Evolutionary conservation across 2,797 vertebrate genomes (phyloP), one percentile per base, ranked within the genome.

Genomic region (Alfaro cultratus): DNA sequence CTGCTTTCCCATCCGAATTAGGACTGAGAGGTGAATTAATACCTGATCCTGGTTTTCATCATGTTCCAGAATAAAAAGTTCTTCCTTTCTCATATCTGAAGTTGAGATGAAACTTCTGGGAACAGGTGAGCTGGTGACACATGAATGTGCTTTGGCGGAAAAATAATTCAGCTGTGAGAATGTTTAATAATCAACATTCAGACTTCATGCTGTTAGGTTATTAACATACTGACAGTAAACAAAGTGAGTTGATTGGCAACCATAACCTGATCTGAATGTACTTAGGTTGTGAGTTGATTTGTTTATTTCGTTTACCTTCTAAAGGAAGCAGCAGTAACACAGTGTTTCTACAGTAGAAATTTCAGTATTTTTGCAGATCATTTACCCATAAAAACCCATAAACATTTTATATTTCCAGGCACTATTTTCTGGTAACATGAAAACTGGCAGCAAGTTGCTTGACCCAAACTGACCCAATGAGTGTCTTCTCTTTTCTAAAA

Each of bases 21-120:
- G 83, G 67, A 91, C 77, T 75, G 79, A 91, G 84, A 89, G 86
- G 85, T 87, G 89, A 90, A 89, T 91, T 91, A 93, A 90, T 87
- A 93, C 84, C 88, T 91, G 89, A 93, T 92, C 92, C 88, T 71
- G 83, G 84, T 93, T 93, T 92, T 93, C 92, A 92, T 93, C 90
- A 88, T 91, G 90, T 92, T 88, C 77, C 77, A 2, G 23, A 75
- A 41, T 76, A 80, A 60, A 85, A 88, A 91, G 80, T 87, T 89
- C 80, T 75, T 49, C 73, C 87, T 86, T 83, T 84, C 78, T 90
- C 80, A 55, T 55, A 77, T 79, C 47, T 82, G 74, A 83, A 90
- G 85, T 92, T 83, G 29, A 88, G 51, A 51, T n/a, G 64, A 84
- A 87, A 91, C 87, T 86, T 86, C 16, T 75, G 74, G 73, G 45